Evolutionary conservation across 2,797 vertebrate species (phyloP).

Genomic region (Clarias platycephalus): DNA sequence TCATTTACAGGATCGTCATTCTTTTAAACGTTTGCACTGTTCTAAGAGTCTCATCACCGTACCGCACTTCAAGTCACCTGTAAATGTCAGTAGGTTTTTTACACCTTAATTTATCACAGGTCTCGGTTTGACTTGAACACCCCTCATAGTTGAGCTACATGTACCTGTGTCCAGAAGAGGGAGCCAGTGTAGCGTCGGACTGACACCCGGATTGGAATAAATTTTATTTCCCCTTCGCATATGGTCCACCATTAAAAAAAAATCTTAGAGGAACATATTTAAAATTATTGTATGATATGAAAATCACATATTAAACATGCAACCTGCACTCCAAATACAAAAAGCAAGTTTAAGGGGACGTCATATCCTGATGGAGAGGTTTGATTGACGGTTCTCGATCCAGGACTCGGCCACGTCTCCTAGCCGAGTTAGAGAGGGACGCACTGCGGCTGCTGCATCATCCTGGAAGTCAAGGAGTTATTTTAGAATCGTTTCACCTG

Average conservation of each 20-base stretch:
- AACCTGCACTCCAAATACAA: not conserved
- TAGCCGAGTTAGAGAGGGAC: not conserved
- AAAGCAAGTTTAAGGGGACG: not conserved
- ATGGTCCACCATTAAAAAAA: no score
- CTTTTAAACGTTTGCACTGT: no score
- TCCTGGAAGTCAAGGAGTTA: not conserved
- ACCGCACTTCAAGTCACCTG: no score
- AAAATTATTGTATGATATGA: not conserved
- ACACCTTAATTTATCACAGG: no score
- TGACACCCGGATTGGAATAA: not conserved
- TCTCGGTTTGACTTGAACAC: no score
- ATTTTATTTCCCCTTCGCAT: no score
- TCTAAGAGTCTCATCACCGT: no score
- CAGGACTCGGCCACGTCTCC: not conserved
- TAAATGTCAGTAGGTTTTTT: no score
- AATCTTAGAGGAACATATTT: not conserved
- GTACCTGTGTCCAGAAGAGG: conserved; percentile 44
- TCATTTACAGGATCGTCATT: no score
- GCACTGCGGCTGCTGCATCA: not conserved
- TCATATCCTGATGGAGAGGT: not conserved
- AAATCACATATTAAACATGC: not conserved
- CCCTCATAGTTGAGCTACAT: no score
- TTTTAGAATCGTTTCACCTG: not conserved
- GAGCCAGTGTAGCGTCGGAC: conserved; percentile 31
- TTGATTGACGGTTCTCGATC: not conserved